Base-by-base conservation (phyloP, 2,888 invertebrate species). In the Macrosiphum euphorbiae region DNA sequence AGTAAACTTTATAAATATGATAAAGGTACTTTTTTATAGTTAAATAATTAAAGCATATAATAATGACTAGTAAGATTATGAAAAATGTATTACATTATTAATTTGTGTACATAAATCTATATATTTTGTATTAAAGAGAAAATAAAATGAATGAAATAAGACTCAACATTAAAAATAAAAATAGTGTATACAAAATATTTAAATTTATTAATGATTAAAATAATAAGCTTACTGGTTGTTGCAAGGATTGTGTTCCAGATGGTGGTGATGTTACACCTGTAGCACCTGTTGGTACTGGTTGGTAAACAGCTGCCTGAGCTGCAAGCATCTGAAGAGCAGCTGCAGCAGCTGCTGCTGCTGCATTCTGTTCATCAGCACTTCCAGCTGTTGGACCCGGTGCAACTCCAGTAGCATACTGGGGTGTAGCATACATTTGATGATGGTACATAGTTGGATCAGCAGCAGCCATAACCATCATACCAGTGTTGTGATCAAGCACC, bases 391-490 rank as follows among this genome's bases (percentile, higher is more conserved):
- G 11, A 55, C 52, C 67, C 0, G 88, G 78, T 44, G 92, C 1
- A 44, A 93, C 84, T 7, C 52, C 35, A 84, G 89, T 47, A 61
- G 84, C 55, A 61, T 92, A 92, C 3, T 93, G 89, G 41, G 93
- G 93, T 0, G 89, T 10, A 47, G 85, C 58, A 85, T 89, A 93
- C 26, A 93, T 8, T 47, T 93, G 93, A 88, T 93, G 93, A 92
- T 87, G 92, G 16, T 93, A 89, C 44, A 90, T 90, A 0, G 88
- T n/a, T 47, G 92, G 85, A 35, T 93, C 89, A 26, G 85, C n/a
- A 24, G 90, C 8, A 16, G 92, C 88, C 92, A 92, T 92, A n/a
- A 92, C 88, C 88, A 92, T 88, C 88, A 92, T 78, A 44, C 92
- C 88, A 55, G 88, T 67, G n/a, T 88, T 92, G 1, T 88, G 92